Base-by-base conservation (phyloP, 2,113 vertebrate species). In the Gnathonemus echidnorhynchus region DNA sequence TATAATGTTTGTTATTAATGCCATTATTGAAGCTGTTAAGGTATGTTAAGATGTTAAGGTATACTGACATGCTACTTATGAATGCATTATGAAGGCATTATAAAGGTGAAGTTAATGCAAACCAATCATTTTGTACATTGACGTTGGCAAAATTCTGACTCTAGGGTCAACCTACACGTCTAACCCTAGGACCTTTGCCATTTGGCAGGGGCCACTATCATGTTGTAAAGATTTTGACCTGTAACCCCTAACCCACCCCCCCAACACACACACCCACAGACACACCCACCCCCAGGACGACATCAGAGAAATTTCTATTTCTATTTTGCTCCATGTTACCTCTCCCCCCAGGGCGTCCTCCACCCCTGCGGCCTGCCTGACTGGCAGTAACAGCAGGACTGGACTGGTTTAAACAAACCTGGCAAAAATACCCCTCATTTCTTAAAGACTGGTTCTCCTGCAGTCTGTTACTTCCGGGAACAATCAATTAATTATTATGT, bases 231-330 rank as follows among this genome's bases (percentile, higher is more conserved):
- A 42, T 80, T 80, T 80, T 80, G 74, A 39, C 70, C 70, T 77
- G 11, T 77, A 35, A 77, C 70, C 70, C 70, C 70, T 66, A 66
- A 66, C 70, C 31, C 4, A 4, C 15, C 66, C 70, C 17, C 52
- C 17, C 15, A 48, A 0, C 48, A 48, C 46, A 49, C 2, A 50
- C 50, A 17, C 3, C 15, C 13, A 17, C 50, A 52, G 2, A 52
- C 48, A 11, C 10, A 49, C 52, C 52, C 5, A 56, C 53, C 19
- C 31, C 70, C 70, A 39, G 11, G 1, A 35, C 13, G 8, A 66
- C 70, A 74, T 74, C 70, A 74, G 31, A 74, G 70, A 74, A 74
- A 74, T 74, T 74, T 74, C 70, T 74, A 77, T 77, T 77, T 39
- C 35, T 39, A 35, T 77, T 19, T 19, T 31, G 39, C 27, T 35